Evolutionary conservation across 2,797 vertebrate species (phyloP).

Genomic region (Loriculus beryllinus): DNA sequence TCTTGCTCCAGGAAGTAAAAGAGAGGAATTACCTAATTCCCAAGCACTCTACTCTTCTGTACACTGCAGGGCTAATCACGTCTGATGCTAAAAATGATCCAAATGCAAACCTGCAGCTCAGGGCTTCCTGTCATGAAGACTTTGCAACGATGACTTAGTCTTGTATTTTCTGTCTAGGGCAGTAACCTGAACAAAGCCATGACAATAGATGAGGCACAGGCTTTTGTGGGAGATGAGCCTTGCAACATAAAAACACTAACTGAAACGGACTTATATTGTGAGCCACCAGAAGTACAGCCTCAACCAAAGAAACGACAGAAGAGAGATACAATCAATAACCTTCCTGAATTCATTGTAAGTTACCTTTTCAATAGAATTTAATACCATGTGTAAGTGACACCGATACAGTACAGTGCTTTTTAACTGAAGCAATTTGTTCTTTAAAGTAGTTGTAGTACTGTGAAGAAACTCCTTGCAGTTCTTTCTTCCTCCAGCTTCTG

Average conservation of each 20-base stretch:
- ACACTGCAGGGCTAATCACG: not conserved
- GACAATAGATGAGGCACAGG: constrained; percentile 91
- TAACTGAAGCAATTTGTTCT: constrained; percentile 7
- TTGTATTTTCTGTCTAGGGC: constrained; percentile 79
- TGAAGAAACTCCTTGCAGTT: not conserved
- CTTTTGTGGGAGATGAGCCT: constrained; percentile 88
- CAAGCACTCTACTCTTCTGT: not conserved
- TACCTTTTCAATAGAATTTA: not conserved
- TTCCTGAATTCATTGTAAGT: constrained; percentile 88
- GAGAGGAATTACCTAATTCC: not conserved
- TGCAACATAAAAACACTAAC: constrained; percentile 91
- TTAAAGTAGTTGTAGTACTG: not conserved
- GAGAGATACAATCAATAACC: constrained; percentile 86
- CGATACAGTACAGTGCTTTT: not conserved
- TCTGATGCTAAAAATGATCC: not conserved
- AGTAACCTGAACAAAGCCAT: constrained; percentile 92
- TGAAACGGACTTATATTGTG: constrained; percentile 91
- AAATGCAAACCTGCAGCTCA: not conserved
- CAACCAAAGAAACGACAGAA: constrained; percentile 85
- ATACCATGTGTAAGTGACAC: not conserved
- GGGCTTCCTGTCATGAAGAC: not conserved
- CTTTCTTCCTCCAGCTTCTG: not conserved
- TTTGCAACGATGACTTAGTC: not conserved
- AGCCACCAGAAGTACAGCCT: constrained; percentile 86
- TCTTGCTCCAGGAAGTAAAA: not conserved